Evolutionary conservation across 2,797 vertebrate species (phyloP).

Genomic region (Streptopelia turtur): DNA sequence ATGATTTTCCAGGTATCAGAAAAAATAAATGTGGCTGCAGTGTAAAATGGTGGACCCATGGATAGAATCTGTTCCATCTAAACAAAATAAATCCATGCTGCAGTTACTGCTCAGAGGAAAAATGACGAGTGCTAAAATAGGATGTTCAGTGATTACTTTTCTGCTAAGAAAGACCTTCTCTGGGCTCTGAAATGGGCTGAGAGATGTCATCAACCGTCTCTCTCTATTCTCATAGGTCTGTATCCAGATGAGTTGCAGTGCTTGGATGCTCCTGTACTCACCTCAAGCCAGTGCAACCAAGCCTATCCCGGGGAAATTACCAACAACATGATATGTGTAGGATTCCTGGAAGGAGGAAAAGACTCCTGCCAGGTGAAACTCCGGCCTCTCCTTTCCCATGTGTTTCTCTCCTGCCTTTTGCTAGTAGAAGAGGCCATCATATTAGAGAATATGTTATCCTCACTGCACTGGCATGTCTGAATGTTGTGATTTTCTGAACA

Average conservation of each 20-base stretch:
- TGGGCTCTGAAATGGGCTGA: fast-evolving
- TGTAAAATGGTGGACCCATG: not conserved
- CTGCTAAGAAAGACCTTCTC: not conserved
- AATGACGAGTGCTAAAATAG: not conserved
- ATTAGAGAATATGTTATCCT: not conserved
- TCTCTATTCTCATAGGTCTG: slow-evolving; percentile 12
- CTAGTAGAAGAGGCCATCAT: not conserved
- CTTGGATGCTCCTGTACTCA: not conserved
- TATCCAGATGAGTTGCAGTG: slow-evolving; percentile 54
- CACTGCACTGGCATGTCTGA: not conserved
- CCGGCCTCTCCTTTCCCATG: not conserved
- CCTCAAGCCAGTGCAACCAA: fast-evolving
- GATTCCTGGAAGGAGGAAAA: slow-evolving; percentile 61
- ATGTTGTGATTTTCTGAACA: not conserved
- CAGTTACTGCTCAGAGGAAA: not conserved
- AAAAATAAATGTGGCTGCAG: not conserved
- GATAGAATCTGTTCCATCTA: not conserved
- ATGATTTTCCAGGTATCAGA: not conserved
- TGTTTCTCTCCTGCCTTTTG: not conserved
- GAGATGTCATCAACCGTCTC: no score
- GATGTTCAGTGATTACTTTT: not conserved
- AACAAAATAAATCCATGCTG: not conserved
- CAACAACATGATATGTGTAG: slow-evolving; percentile 24
- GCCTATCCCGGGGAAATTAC: slow-evolving; percentile 60
- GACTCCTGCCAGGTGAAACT: slow-evolving; percentile 64